Conservation (phyloP, 2,113 vertebrate genomes). For the Phalacrocorax pelagicus region DNA sequence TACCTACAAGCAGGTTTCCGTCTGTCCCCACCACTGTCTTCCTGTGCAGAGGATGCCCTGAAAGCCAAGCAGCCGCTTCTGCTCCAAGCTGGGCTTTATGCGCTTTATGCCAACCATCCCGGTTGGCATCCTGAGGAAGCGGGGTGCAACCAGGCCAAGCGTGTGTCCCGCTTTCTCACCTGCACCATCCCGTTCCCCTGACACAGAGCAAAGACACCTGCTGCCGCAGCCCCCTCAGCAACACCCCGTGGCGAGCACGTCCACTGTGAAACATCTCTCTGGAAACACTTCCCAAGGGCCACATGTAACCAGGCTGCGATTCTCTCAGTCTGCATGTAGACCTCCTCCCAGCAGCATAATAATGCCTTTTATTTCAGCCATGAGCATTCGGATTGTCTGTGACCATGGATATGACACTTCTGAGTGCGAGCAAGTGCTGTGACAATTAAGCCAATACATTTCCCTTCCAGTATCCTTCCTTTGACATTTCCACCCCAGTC, state of each 20-base stretch:
- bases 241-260: rapidly evolving
- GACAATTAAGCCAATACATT: rapidly evolving
- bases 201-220: neutral
- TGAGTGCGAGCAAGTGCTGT: neutral
- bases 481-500: neutral
- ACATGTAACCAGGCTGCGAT: neutral
- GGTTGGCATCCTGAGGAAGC: neutral
- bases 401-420: neutral
- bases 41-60: neutral
- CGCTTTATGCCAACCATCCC: neutral
- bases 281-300: neutral
- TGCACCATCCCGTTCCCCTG: rapidly evolving
- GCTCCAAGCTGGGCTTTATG: neutral
- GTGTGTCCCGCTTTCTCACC: neutral
- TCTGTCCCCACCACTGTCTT: neutral
- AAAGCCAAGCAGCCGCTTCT: neutral
- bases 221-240: neutral
- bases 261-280: neutral
- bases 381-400: neutral
- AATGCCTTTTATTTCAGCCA: neutral
- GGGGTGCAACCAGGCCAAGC: neutral
- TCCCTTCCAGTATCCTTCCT: neutral
- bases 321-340: neutral
- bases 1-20: neutral
- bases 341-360: neutral